Evolutionary conservation across 2,888 invertebrate species (phyloP), one percentile per base, ranked within the genome.

Genomic region (Ferrisia virgata): DNA sequence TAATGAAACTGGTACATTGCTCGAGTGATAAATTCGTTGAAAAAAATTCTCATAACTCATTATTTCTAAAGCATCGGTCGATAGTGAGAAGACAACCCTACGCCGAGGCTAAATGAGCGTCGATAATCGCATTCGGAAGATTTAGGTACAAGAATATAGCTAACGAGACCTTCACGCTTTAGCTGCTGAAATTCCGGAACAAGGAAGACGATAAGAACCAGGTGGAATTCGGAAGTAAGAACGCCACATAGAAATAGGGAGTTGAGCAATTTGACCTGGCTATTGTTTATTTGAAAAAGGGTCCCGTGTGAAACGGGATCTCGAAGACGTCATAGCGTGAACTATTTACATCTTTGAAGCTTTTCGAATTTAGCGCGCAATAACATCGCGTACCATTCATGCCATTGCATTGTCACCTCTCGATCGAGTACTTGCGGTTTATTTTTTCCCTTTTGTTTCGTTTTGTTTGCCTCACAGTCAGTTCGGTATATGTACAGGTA

Each of bases 141-240:
- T 28, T 25, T 40, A 25, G 15, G 9, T 18, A 78, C 28, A 0
- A 8, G 33, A n/a, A 15, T 25, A 8, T 18, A 18, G n/a, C 36
- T 79, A 43, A 80, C 43, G 53, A 31, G 80, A 33, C 43, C 18
- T 31, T 43, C 47, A 53, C 9, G 28, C 47, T 80, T 43, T 47
- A 72, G 72, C 72, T 28, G 33, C 31, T 15, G n/a, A 40, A 79
- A 79, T 25, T 83, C 83, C 83, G 83, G 83, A 83, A 83, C 83
- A 83, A 83, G 83, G 83, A 83, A 83, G 83, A 82, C 82, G 40
- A 76, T 43, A 69, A 80, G 53, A 43, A 83, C 83, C 83, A 83
- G 83, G 83, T 83, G 83, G 83, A 83, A 83, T 83, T 83, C 83
- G 83, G 83, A 83, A 83, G 83, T 83, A 83, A 43, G 40, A 69